Evolutionary conservation across 2,797 vertebrate genomes (phyloP).

Genomic region (Squalus acanthias): DNA sequence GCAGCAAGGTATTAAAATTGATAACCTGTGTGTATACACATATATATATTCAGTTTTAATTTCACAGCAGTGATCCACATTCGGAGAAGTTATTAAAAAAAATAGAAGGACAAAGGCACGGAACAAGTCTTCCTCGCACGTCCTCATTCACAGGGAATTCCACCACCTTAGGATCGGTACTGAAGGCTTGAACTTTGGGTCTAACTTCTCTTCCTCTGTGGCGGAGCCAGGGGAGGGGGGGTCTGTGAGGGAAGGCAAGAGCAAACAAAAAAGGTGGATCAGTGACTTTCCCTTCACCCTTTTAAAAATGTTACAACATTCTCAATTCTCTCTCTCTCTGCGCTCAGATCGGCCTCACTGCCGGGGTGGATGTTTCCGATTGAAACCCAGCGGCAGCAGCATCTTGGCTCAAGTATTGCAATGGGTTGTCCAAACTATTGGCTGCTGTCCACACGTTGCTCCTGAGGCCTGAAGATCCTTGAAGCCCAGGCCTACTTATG

Average conservation of each 20-base stretch:
- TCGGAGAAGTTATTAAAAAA: background rate
- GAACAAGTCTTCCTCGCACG: background rate
- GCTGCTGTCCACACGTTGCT: too few species aligned
- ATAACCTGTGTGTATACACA: constrained; percentile 12
- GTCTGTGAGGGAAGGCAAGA: background rate
- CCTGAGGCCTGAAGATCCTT: too few species aligned
- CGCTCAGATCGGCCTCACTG: too few species aligned
- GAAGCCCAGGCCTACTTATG: too few species aligned
- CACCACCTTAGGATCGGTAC: background rate
- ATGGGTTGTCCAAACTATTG: too few species aligned
- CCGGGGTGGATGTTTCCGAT: too few species aligned
- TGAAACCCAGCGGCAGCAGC: too few species aligned
- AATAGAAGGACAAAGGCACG: background rate
- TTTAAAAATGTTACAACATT: too few species aligned
- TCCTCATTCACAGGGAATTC: background rate
- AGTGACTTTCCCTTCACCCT: background rate
- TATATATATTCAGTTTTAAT: constrained; percentile 18
- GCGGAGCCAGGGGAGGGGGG: background rate
- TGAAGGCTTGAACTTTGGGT: background rate
- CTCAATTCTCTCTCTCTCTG: too few species aligned
- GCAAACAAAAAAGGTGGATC: background rate
- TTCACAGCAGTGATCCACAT: constrained; percentile 34
- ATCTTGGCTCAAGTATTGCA: too few species aligned
- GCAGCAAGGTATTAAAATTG: background rate
- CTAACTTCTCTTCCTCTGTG: background rate